Conservation (phyloP, 2,888 invertebrate genomes). For the Cephus rjabovi region DNA sequence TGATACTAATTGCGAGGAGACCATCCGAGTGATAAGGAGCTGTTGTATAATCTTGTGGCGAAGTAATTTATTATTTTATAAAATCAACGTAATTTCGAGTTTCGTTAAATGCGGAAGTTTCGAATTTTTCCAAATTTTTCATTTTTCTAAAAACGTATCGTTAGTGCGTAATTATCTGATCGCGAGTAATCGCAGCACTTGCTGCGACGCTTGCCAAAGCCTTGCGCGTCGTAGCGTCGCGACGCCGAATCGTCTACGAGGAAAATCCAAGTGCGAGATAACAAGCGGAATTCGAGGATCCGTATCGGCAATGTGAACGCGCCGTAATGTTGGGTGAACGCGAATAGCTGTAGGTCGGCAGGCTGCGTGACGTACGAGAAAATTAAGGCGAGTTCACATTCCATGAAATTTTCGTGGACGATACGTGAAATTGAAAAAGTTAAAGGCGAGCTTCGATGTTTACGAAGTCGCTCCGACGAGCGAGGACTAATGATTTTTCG, state of each 20-base stretch:
- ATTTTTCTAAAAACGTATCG: neutral
- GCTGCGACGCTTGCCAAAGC: neutral
- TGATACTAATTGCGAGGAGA: conserved; percentile 41
- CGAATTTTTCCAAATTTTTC: neutral
- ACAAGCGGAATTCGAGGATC: neutral
- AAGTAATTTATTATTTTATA: neutral
- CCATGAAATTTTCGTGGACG: neutral
- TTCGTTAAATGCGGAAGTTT: neutral
- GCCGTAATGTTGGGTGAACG: neutral
- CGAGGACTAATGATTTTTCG: neutral
- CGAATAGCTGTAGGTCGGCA: neutral
- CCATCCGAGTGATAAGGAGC: conserved; percentile 24
- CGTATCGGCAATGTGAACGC: neutral
- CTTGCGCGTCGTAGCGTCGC: neutral
- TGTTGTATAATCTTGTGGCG: neutral
- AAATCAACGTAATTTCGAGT: neutral
- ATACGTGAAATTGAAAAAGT: neutral
- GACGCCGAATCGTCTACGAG: neutral
- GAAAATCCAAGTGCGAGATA: neutral
- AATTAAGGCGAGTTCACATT: neutral
- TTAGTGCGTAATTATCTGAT: neutral
- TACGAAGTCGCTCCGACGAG: neutral
- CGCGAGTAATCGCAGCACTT: neutral
- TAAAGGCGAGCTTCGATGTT: neutral
- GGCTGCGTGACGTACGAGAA: neutral